These are phyloP conservation scores for Numenius arquata DNA, from an alignment of 2,113 vertebrate species.

Conservation along the genomic window DNA sequence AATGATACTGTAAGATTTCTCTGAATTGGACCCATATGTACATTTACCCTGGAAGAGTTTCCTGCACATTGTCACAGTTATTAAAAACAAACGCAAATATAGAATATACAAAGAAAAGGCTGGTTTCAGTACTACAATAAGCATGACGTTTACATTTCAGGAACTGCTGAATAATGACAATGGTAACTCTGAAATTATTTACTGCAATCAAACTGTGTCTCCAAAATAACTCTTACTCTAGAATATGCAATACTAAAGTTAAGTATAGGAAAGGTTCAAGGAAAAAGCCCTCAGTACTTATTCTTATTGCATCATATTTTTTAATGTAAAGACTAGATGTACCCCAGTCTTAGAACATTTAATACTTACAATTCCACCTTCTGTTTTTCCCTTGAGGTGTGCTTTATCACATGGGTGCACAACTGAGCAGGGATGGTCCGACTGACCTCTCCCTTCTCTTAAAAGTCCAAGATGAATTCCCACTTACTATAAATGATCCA, in stretches of 20 bases:
- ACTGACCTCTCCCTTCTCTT: conserved; percentile 44
- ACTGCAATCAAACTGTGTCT: neutral
- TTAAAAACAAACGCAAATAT: neutral
- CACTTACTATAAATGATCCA: conserved; percentile 48
- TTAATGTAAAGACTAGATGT: neutral
- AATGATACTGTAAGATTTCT: neutral
- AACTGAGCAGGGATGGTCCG: neutral
- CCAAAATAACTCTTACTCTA: neutral
- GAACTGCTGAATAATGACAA: neutral
- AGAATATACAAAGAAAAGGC: neutral
- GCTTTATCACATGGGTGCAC: neutral
- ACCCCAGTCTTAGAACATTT: neutral
- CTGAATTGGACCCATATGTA: neutral
- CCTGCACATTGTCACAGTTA: neutral
- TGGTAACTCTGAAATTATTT: neutral
- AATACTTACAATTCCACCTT: neutral
- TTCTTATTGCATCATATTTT: neutral
- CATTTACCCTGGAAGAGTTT: neutral
- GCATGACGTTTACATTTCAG: neutral
- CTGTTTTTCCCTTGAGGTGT: neutral
- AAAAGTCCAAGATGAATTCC: conserved; percentile 39
- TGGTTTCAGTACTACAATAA: neutral
- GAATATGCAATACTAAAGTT: neutral
- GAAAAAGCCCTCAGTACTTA: neutral
- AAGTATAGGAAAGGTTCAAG: neutral